These are phyloP conservation scores for Cuculus canorus DNA, from an alignment of 2,797 vertebrate species.

Conservation along the genomic window DNA sequence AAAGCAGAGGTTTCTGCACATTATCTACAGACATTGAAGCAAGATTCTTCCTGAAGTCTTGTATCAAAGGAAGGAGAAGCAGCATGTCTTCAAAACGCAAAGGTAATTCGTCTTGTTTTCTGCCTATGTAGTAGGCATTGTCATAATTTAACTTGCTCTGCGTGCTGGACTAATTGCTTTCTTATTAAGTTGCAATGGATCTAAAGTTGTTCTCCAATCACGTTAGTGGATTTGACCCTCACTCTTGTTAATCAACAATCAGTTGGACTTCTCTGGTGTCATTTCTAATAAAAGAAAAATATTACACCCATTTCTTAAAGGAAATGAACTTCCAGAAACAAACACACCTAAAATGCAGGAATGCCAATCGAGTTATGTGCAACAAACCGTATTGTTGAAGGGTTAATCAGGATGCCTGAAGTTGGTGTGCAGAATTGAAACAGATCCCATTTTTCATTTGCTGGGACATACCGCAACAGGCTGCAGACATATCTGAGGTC, in stretches of 20 bases:
- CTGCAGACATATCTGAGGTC: background rate
- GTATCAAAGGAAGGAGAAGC: background rate
- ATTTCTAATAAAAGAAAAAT: background rate
- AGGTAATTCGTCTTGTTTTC: conserved; percentile 45
- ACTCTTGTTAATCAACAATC: background rate
- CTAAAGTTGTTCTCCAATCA: background rate
- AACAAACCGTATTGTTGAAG: background rate
- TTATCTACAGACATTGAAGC: background rate
- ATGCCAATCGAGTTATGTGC: background rate
- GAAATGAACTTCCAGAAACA: background rate
- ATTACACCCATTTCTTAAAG: background rate
- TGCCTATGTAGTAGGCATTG: background rate
- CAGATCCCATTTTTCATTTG: background rate
- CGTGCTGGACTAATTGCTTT: background rate
- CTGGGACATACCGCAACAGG: background rate
- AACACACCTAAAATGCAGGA: background rate
- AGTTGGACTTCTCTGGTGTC: background rate
- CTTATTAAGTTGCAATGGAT: background rate
- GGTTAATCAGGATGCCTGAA: background rate
- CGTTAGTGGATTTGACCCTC: background rate
- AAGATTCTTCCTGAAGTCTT: background rate
- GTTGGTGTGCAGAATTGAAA: background rate
- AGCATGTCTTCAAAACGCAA: conserved; percentile 31
- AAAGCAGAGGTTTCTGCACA: background rate
- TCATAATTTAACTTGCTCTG: background rate